Percentiles rank a stretch among this genome's conserved stretches.
Conservation (phyloP, 2,113 vertebrate genomes). For the zebrafish (Danio rerio) region DNA sequence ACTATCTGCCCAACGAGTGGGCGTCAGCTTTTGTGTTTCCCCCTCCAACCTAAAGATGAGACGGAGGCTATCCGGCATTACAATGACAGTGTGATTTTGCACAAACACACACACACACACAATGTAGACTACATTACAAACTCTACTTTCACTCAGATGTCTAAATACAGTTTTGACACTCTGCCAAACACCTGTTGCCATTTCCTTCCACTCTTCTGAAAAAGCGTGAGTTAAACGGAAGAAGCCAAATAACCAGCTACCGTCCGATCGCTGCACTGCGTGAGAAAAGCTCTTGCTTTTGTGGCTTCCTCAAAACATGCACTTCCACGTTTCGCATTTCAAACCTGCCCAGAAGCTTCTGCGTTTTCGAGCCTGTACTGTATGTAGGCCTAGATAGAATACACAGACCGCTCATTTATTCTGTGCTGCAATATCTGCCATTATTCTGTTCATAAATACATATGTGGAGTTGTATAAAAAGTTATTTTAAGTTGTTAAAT, state of each 20-base stretch:
- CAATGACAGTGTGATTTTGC: neutral
- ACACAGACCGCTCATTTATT: neutral
- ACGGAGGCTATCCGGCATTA: neutral
- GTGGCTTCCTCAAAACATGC: neutral
- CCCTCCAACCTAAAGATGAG: constrained; percentile 9
- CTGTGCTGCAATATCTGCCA: too few species aligned
- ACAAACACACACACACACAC: neutral
- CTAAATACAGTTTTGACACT: constrained; percentile 28
- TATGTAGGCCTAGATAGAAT: neutral
- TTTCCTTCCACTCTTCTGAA: constrained; percentile 29
- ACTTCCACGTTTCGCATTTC: constrained; percentile 36
- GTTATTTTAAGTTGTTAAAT: too few species aligned
- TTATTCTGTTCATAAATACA: too few species aligned
- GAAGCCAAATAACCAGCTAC: neutral
- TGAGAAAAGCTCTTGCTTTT: neutral
- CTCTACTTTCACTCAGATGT: neutral
- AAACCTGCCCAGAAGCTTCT: constrained; percentile 16
- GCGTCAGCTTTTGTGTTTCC: constrained; percentile 18
- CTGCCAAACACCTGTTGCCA: constrained; percentile 48
- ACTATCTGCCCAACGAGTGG: constrained; percentile 3
- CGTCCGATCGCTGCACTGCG: neutral
- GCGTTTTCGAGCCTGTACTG: neutral
- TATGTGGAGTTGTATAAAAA: too few species aligned
- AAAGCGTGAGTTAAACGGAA: constrained; percentile 7
- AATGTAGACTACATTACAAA: neutral